Percentiles rank a stretch among this genome's conserved stretches.
Evolutionary conservation across 2,888 invertebrate species (phyloP).

Genomic region (Panzeria rudis): DNA sequence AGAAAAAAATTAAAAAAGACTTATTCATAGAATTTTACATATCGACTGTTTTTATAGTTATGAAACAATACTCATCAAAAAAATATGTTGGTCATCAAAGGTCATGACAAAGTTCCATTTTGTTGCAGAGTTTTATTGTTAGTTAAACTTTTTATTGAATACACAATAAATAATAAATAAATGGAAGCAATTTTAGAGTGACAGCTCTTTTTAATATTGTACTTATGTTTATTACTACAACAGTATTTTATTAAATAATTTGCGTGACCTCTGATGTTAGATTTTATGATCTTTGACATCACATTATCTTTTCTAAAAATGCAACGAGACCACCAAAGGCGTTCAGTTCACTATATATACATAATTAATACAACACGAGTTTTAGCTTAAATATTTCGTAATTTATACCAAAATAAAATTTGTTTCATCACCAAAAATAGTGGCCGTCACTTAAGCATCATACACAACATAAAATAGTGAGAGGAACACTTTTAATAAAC

Average conservation of each 20-base stretch:
- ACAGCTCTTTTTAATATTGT: no score
- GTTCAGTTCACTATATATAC: neutral
- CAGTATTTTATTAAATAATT: neutral
- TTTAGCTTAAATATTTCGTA: constrained; percentile 31
- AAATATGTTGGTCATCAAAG: no score
- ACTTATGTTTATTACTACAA: no score
- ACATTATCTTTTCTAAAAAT: neutral
- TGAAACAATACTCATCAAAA: no score
- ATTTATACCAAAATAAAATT: constrained; percentile 55
- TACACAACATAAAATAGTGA: constrained; percentile 51
- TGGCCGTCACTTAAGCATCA: constrained; percentile 24
- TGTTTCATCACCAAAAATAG: constrained; percentile 18
- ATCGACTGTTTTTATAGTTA: no score
- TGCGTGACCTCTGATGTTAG: neutral
- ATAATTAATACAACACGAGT: constrained; percentile 54
- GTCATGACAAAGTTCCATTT: no score
- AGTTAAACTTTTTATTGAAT: no score
- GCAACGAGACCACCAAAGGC: neutral
- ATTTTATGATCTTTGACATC: neutral
- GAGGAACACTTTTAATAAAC: constrained; percentile 48
- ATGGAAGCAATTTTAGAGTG: no score
- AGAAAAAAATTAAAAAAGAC: no score
- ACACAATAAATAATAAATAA: no score
- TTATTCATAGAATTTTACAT: no score
- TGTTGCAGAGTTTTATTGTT: no score